Evolutionary conservation across 2,113 vertebrate species (phyloP).

Genomic region (Colossoma macropomum): DNA sequence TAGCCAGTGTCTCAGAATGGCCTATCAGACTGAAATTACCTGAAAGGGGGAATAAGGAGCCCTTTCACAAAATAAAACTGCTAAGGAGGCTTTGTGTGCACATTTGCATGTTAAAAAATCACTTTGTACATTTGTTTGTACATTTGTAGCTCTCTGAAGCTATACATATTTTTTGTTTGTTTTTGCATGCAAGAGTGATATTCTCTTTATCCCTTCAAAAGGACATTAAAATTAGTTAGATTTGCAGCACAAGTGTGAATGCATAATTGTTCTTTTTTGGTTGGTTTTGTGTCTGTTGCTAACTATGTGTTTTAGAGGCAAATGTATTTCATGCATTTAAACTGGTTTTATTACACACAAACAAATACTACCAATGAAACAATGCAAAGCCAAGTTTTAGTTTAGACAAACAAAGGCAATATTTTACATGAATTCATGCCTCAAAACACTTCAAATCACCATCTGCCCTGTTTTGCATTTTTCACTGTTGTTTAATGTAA

Average conservation of each 20-base stretch:
- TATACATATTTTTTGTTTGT: no score
- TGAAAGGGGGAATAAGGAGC: conserved; percentile 15
- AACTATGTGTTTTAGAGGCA: not conserved
- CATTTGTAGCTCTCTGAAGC: not conserved
- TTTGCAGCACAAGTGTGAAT: not conserved
- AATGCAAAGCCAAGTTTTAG: no score
- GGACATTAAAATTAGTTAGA: no score
- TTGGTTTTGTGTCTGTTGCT: not conserved
- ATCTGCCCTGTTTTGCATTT: no score
- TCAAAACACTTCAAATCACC: no score
- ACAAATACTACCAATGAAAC: no score
- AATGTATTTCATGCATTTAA: no score
- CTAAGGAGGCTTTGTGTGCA: not conserved
- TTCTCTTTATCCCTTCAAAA: no score
- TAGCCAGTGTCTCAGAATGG: conserved; percentile 16
- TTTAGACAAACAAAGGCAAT: no score
- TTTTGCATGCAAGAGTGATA: no score
- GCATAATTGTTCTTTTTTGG: not conserved
- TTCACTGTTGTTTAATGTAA: not conserved
- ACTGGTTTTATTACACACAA: no score
- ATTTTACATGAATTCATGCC: no score
- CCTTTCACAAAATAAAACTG: conserved; percentile 37
- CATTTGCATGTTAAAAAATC: not conserved
- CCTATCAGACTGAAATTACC: conserved; percentile 36
- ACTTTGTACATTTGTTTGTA: not conserved